A percentile compares a stretch with the other conserved stretches of the same genome.
phyloP scores from a whole-genome alignment of 2,888 invertebrate species.

The Leptinotarsa tumamoca region DNA sequence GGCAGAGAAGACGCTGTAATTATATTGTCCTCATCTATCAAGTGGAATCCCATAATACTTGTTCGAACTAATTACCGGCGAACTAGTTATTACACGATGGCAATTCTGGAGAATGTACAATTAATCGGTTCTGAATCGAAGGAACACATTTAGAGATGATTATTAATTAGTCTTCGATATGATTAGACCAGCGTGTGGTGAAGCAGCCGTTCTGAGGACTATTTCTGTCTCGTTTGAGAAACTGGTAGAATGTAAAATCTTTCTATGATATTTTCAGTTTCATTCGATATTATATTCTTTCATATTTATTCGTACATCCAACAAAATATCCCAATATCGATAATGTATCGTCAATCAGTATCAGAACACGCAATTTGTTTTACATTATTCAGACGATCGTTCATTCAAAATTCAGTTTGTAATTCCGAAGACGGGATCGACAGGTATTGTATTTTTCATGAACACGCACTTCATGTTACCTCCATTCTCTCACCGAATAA shows the following conservation, averaged over 20 bases:
- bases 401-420: too few species aligned
- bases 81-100: constrained; percentile 8
- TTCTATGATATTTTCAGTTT: too few species aligned
- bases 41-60: constrained; percentile 15
- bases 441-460: too few species aligned
- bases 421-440: background rate
- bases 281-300: too few species aligned
- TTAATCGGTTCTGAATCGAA: constrained; percentile 14
- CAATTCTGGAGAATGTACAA: constrained; percentile 16
- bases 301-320: too few species aligned
- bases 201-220: background rate
- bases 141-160: constrained; percentile 11
- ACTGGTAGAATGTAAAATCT: too few species aligned
- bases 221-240: background rate
- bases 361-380: constrained; percentile 49
- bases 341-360: constrained; percentile 52
- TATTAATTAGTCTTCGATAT: constrained; percentile 11
- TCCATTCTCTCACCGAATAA: too few species aligned
- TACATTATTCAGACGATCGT: too few species aligned
- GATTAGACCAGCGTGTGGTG: background rate
- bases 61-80: constrained; percentile 15
- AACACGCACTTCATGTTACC: too few species aligned
- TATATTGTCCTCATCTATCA: constrained; percentile 14
- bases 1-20: constrained; percentile 4
- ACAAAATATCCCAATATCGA: too few species aligned